Percentiles rank a stretch among this genome's conserved stretches.
Evolutionary conservation across 2,888 invertebrate species (phyloP).

Genomic region (Sminthurinus aureus): DNA sequence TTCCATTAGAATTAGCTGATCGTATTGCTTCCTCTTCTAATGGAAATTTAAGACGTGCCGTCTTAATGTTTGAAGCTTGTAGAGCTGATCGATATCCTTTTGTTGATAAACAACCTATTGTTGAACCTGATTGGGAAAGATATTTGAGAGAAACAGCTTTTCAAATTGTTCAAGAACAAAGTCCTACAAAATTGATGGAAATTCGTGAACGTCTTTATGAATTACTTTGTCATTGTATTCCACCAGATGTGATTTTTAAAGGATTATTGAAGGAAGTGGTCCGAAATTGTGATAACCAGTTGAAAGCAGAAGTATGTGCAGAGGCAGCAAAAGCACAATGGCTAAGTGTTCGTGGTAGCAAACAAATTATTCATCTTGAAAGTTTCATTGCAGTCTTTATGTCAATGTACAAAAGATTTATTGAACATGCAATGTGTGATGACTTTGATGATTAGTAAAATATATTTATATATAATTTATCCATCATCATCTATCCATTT

Average conservation of each 20-base stretch:
- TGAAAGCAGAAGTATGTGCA: slow-evolving; percentile 85
- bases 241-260: slow-evolving; percentile 80
- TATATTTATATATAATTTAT: too few relatives aligned
- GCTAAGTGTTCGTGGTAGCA: slow-evolving; percentile 88
- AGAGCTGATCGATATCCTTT: slow-evolving; percentile 59
- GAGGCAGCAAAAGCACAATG: slow-evolving; percentile 92
- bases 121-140: slow-evolving; percentile 90
- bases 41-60: slow-evolving; percentile 88
- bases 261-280: slow-evolving; percentile 84
- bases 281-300: slow-evolving; percentile 85
- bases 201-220: slow-evolving; percentile 91
- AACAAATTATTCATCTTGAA: slow-evolving; percentile 95
- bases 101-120: slow-evolving; percentile 55
- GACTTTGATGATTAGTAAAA: too few relatives aligned
- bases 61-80: slow-evolving; percentile 92
- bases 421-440: slow-evolving; percentile 74
- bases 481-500: too few relatives aligned
- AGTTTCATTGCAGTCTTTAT: slow-evolving; percentile 97
- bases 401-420: slow-evolving; percentile 88
- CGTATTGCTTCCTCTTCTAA: slow-evolving; percentile 81
- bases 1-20: slow-evolving; percentile 79
- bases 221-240: slow-evolving; percentile 91
- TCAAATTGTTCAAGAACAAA: slow-evolving; percentile 86
- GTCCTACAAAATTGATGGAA: slow-evolving; percentile 81
- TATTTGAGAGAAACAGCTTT: slow-evolving; percentile 87